Base-by-base conservation (phyloP, 2,888 invertebrate species). In the Drosophila fungiperda region DNA sequence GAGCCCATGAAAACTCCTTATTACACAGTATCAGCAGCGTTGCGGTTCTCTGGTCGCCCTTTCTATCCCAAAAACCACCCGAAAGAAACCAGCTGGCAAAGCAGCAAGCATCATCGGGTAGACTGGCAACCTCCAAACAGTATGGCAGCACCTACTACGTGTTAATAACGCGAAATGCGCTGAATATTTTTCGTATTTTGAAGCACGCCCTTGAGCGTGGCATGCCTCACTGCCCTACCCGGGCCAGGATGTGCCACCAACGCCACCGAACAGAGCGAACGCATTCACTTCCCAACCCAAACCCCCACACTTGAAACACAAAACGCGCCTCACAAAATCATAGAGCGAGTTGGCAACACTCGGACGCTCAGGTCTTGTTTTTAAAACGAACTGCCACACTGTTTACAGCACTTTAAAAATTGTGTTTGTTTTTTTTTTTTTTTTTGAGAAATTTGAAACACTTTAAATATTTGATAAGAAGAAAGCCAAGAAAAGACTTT, bases 1-100 rank as follows among this genome's bases (percentile, higher is more conserved):
- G 87, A 84, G 87, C 83, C 87, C 87, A 88, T 88, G 90, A 88
- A 88, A 88, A 88, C 87, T 88, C 87, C 87, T 88, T 88, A 88
- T 88, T 88, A 90, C 86, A 90, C 78, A 75, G 82, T 89, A 87
- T 84, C 90, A 83, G 87, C 76, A 55, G 82, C 76, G 60, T 23
- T 71, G 57, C 29, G 49, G 54, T 48, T 23, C 55, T 54, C 26
- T 38, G 26, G 36, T 26, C 54, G 63, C 67, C 40, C 63, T 55
- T 68, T 55, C 65, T 35, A 61, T 3, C 40, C 52, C 57, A 71
- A 76, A 73, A 76, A 68, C 62, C 81, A 69, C 45, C 68, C 69
- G 54, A 58, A 64, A 63, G 71, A 48, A 61, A 52, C 29, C 64
- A 32, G 11, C 17, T 35, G 49, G 49, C 66, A 35, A 52, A 35